A percentile compares a stretch with the other conserved stretches of the same genome.
Evolutionary conservation across 1,140 invertebrate genomes (phyloP).

Genomic region (Dreissena rostriformis): DNA sequence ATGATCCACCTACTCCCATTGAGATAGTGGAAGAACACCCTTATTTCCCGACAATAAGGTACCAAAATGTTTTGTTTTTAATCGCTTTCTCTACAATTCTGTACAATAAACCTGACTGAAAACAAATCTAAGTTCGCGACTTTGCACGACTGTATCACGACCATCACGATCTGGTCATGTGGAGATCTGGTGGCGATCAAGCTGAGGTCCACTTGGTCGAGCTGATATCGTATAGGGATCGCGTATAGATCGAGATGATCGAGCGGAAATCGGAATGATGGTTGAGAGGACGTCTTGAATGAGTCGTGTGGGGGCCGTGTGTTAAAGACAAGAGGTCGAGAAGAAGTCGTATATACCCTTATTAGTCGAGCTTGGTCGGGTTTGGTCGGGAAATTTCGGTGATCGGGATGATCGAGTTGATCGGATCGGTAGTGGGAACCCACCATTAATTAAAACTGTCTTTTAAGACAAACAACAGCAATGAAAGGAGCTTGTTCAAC

Average conservation of each 20-base stretch:
- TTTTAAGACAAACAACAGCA: no score
- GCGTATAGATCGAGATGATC: constrained; percentile 19
- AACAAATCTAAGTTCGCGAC: no score
- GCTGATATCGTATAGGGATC: constrained; percentile 27
- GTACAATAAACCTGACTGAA: no score
- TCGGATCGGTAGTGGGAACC: constrained; percentile 28
- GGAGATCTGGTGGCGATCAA: neutral
- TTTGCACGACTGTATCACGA: constrained; percentile 23
- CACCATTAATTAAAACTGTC: no score
- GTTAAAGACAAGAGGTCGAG: constrained; percentile 21
- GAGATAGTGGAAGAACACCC: no score
- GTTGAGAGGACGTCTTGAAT: constrained; percentile 12
- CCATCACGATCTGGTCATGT: constrained; percentile 13
- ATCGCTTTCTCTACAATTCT: no score
- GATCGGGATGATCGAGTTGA: constrained; percentile 32
- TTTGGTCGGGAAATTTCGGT: constrained; percentile 33
- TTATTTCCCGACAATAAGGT: no score
- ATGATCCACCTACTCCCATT: no score
- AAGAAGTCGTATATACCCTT: constrained; percentile 31
- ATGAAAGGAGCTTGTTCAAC: no score
- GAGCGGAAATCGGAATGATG: constrained; percentile 19
- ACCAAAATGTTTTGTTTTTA: no score
- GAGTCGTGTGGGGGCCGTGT: constrained; percentile 8
- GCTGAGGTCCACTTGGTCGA: constrained; percentile 10
- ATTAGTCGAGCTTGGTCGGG: constrained; percentile 42